Evolutionary conservation across 2,797 vertebrate species (phyloP).

Genomic region (Muraenolepis orangiensis): DNA sequence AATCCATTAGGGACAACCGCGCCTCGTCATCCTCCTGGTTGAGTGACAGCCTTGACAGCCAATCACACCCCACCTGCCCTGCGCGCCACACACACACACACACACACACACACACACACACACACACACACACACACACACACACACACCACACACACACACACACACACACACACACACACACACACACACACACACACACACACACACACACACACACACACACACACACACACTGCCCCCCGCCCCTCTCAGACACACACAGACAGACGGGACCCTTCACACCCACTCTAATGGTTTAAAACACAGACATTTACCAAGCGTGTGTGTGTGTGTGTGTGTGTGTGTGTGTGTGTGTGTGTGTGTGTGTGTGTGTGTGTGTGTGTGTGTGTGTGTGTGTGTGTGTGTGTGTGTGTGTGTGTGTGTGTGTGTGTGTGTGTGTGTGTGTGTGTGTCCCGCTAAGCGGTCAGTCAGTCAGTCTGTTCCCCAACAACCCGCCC

Average conservation of each 20-base stretch:
- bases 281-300: slow-evolving; percentile 92
- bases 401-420: too few species aligned
- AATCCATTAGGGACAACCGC: slow-evolving; percentile 98
- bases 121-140: slow-evolving; percentile 82
- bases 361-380: too few species aligned
- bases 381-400: too few species aligned
- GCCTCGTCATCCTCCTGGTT: slow-evolving; percentile 91
- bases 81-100: slow-evolving; percentile 76
- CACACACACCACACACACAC: slow-evolving; percentile 82
- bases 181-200: slow-evolving; percentile 84
- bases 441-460: slow-evolving; percentile 19
- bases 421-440: too few species aligned
- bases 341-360: too few species aligned
- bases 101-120: slow-evolving; percentile 90
- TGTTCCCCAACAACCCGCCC: slow-evolving; percentile 31
- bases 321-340: too few species aligned
- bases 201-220: slow-evolving; percentile 81
- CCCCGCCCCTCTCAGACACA: slow-evolving; percentile 65
- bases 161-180: slow-evolving; percentile 88
- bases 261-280: slow-evolving; percentile 92
- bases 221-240: slow-evolving; percentile 70
- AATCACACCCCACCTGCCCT: slow-evolving; percentile 77
- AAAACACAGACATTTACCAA: slow-evolving; percentile 96
- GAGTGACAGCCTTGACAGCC: slow-evolving; percentile 97
- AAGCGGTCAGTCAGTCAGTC: slow-evolving; percentile 33